Conservation (phyloP, 2,797 vertebrate genomes). For the Esox masquinongy region DNA sequence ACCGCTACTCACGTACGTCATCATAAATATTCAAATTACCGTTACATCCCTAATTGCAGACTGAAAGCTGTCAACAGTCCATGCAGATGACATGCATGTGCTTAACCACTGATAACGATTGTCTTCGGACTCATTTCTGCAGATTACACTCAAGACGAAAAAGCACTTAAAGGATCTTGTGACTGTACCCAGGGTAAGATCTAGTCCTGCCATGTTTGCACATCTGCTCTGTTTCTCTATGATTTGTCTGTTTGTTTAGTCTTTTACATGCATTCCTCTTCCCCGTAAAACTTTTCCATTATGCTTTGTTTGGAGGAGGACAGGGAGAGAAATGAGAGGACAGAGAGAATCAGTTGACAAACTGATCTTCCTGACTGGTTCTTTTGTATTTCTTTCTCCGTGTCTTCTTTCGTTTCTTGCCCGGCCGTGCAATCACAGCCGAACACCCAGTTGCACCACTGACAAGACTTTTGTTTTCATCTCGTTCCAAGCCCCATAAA, state of each 20-base stretch:
- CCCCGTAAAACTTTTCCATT: not conserved
- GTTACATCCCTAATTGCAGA: not conserved
- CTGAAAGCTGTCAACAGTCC: not conserved
- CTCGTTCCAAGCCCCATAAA: constrained; percentile 44
- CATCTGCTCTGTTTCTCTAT: not conserved
- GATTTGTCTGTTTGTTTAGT: constrained; percentile 11
- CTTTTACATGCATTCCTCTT: not conserved
- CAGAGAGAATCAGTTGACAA: not conserved
- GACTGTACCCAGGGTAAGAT: constrained; percentile 89
- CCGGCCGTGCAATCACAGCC: constrained; percentile 33
- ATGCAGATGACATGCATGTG: not conserved
- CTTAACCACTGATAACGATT: not conserved
- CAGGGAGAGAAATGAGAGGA: not conserved
- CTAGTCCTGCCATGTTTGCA: not conserved
- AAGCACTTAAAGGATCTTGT: constrained; percentile 89
- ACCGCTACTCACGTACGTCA: not conserved
- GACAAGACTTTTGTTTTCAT: constrained; percentile 46
- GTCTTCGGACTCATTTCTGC: constrained; percentile 17
- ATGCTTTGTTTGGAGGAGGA: not conserved
- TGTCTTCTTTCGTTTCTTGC: constrained; percentile 19
- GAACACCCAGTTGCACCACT: constrained; percentile 53
- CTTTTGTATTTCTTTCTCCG: constrained; percentile 1
- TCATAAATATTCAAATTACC: not conserved
- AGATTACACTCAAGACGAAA: constrained; percentile 97
- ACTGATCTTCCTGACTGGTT: not conserved